Percentiles rank a stretch among this genome's conserved stretches.
phyloP scores from a whole-genome alignment of 2,797 vertebrate species.

The Sphenopsis melanotis region DNA sequence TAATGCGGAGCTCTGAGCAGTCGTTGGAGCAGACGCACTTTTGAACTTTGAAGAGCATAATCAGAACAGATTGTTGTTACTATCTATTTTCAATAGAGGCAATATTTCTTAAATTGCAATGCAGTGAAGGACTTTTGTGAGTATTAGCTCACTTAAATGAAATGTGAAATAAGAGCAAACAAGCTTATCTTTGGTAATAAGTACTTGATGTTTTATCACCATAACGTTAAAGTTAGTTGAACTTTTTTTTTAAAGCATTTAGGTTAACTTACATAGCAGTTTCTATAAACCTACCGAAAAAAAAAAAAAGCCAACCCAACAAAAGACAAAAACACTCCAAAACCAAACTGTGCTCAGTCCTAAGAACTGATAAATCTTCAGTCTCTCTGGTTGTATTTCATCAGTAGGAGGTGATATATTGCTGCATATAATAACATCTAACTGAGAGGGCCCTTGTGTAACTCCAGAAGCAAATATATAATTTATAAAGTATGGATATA shows the following conservation, averaged over 20 bases:
- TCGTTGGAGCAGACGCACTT: neutral
- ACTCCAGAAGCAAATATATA: neutral
- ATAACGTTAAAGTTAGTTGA: neutral
- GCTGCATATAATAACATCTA: neutral
- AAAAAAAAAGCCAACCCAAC: neutral
- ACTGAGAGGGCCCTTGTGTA: neutral
- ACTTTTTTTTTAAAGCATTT: neutral
- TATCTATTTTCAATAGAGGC: neutral
- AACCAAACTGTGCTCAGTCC: neutral
- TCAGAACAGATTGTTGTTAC: neutral
- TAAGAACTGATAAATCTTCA: neutral
- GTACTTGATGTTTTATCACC: neutral
- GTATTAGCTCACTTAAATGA: neutral
- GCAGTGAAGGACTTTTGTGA: neutral
- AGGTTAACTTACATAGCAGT: neutral
- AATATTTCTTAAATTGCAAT: neutral
- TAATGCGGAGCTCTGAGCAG: neutral
- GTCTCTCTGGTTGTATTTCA: neutral
- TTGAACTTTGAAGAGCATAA: neutral
- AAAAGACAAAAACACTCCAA: neutral
- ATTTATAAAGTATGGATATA: neutral
- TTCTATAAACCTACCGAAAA: neutral
- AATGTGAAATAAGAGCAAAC: neutral
- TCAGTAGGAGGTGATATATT: neutral
- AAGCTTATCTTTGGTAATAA: conserved; percentile 19